Conservation (phyloP, 2,888 invertebrate species). For the Cotesia congregata region DNA sequence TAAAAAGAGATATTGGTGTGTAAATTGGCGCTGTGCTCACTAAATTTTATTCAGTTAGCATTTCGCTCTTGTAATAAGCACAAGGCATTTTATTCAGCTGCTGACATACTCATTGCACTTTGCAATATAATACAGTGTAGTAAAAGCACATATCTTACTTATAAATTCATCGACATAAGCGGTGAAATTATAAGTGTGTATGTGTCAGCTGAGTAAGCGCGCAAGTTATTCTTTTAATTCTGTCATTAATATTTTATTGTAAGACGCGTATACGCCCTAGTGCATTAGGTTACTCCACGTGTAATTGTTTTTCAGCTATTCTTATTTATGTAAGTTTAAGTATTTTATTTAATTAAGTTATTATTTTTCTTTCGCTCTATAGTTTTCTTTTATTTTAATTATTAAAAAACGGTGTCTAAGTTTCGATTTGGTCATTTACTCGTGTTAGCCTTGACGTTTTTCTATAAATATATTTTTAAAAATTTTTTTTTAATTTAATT, state of each 20-base stretch:
- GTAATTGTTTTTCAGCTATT: neutral
- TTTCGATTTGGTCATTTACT: conserved; percentile 18
- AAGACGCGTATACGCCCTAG: neutral
- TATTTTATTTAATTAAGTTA: neutral
- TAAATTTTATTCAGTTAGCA: neutral
- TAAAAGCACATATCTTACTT: neutral
- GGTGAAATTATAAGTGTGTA: neutral
- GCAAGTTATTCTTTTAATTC: neutral
- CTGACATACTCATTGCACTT: neutral
- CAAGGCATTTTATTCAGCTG: neutral
- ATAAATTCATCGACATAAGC: neutral
- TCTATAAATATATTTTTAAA: neutral
- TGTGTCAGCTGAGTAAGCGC: neutral
- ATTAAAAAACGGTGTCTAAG: neutral
- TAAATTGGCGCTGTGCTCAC: neutral
- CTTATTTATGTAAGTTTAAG: neutral
- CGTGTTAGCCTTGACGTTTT: conserved; percentile 12
- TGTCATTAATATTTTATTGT: neutral
- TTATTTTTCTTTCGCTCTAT: neutral
- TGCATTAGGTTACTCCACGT: neutral
- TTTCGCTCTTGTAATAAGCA: neutral
- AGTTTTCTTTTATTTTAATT: neutral
- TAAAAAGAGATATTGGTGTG: conserved; percentile 6
- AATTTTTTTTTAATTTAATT: neutral
- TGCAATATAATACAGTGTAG: neutral